These are phyloP conservation scores for Tetragonula clypearis DNA, from an alignment of 1,140 invertebrate species.

Conservation along the genomic window DNA sequence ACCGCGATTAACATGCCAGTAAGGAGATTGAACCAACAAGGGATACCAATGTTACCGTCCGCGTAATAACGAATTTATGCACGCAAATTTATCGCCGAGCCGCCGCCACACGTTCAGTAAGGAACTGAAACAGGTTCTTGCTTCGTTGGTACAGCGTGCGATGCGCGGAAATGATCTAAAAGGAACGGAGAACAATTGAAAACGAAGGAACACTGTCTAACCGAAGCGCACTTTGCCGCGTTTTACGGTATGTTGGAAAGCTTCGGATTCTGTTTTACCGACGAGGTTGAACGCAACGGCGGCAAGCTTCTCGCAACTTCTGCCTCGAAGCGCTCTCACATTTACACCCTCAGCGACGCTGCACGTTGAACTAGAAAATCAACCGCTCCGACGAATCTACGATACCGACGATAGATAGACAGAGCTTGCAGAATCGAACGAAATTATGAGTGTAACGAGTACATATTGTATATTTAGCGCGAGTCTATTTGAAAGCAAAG, in stretches of 20 bases:
- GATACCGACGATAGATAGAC: constrained; percentile 29
- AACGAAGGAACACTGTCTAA: not conserved
- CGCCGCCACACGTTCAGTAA: not conserved
- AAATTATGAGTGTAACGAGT: not conserved
- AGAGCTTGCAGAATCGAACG: not conserved
- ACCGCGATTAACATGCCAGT: not conserved
- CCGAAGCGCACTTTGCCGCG: not conserved
- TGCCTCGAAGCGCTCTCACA: constrained; percentile 34
- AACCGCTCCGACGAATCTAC: not conserved
- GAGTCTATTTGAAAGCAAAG: too few relatives aligned
- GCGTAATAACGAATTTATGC: constrained; percentile 19
- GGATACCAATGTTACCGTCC: constrained; percentile 14
- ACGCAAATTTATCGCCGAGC: not conserved
- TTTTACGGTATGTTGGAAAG: constrained; percentile 37
- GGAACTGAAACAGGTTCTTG: not conserved
- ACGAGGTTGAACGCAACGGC: not conserved
- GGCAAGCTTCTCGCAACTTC: constrained; percentile 51
- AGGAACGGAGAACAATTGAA: not conserved
- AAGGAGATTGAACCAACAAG: constrained; percentile 1
- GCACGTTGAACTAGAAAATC: constrained; percentile 19
- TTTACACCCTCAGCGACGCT: not conserved
- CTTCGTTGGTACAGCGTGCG: not conserved
- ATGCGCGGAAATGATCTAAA: not conserved
- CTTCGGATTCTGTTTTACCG: constrained; percentile 46
- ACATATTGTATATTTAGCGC: too few relatives aligned